Evolutionary conservation across 2,113 vertebrate genomes (phyloP), one percentile per base, ranked within the genome.

Genomic region (Sula dactylatra): DNA sequence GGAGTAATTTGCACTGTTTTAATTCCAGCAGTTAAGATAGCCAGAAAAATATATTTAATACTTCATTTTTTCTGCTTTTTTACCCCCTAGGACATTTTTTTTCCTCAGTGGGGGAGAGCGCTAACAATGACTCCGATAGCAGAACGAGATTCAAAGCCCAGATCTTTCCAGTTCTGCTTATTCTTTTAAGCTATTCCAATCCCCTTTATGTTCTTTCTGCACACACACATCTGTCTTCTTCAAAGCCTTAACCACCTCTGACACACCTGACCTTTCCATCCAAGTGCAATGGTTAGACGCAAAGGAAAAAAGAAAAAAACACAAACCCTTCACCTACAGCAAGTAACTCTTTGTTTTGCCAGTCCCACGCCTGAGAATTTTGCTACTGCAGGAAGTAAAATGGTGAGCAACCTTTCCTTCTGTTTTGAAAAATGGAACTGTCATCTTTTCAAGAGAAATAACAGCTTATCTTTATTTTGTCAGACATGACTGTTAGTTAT

Each of bases 201-300:
- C 86, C 86, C 90, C 90, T 96, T 93, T 93, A 93, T 96, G 95
- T 88, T 95, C 86, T 93, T 71, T 87, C 90, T 95, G 89, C 92
- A 88, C 91, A 93, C 95, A 95, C 95, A 91, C 62, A 85, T 94
- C 92, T 87, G 86, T 97, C 97, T 98, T 87, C 96, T 95, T 97
- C 92, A 97, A 95, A 96, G 96, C 96, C 82, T 85, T 97, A 97
- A 97, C 95, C 91, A 81, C 55, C 71, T 76, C 86, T 96, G 97
- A 97, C 97, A 97, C 89, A 94, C 84, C 90, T 96, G 96, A 97
- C 96, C 97, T 97, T 97, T 97, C 96, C 82, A 82, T 95, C 85
- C 79, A 52, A 89, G 92, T 16, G 0, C 72, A 42, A 18, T 50
- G 82, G 86, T 62, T 64, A 83, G 91, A 89, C 70, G 91, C 88